These are phyloP conservation scores for Meleagris gallopavo DNA, from an alignment of 2,113 vertebrate genomes.

Conservation along the genomic window DNA sequence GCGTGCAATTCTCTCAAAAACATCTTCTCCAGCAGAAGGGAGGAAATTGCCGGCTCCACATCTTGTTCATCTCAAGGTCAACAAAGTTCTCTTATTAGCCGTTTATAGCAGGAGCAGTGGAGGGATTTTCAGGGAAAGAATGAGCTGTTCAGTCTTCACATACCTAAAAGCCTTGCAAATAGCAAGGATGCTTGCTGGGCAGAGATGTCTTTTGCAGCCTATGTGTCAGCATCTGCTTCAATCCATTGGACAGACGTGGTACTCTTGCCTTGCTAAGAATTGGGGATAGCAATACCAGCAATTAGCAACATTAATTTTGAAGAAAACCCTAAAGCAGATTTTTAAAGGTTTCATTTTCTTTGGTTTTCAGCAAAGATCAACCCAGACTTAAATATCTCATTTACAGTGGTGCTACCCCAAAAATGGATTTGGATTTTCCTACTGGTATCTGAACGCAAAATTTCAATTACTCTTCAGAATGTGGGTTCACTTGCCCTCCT, in stretches of 20 bases:
- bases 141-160: not conserved
- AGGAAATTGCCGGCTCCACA: constrained; percentile 15
- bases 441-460: not conserved
- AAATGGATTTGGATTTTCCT: not conserved
- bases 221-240: not conserved
- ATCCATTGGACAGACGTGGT: not conserved
- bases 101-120: not conserved
- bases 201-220: not conserved
- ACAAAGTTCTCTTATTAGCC: constrained; percentile 14
- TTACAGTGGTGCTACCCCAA: not conserved
- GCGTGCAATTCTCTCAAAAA: constrained; percentile 40
- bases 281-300: not conserved
- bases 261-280: not conserved
- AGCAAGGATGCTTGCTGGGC: not conserved
- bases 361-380: not conserved
- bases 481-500: not conserved
- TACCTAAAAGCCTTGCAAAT: not conserved
- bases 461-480: not conserved
- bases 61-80: constrained; percentile 51
- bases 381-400: not conserved
- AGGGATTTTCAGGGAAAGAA: not conserved
- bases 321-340: not conserved
- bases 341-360: not conserved
- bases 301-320: not conserved
- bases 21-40: not conserved